Conservation (phyloP, 2,113 vertebrate species). For the Ceuthmochares aereus region DNA sequence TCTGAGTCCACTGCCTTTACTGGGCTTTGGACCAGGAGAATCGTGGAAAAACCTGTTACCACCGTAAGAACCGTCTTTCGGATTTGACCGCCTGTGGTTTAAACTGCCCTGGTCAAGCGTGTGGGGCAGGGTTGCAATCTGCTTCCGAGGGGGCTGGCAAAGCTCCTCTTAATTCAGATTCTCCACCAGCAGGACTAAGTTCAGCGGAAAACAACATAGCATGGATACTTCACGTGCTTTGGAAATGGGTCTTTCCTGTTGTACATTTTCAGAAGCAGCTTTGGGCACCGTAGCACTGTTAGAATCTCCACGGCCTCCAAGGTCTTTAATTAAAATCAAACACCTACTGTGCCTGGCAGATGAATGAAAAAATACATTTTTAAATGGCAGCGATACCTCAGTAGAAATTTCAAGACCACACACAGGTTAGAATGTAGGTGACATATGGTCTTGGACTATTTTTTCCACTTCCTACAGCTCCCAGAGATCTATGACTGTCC, state of each 20-base stretch:
- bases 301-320: background rate
- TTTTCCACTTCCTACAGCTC: background rate
- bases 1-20: background rate
- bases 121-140: background rate
- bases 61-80: background rate
- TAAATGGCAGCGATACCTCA: background rate
- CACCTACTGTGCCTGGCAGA: background rate
- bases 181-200: background rate
- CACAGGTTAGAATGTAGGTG: background rate
- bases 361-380: background rate
- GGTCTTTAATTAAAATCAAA: slow-evolving; percentile 10
- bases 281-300: background rate
- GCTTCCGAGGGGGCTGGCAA: background rate
- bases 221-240: rapidly evolving
- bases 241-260: background rate
- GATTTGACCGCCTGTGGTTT: rapidly evolving
- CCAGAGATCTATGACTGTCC: background rate
- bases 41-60: background rate
- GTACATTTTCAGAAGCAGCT: background rate
- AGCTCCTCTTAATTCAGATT: background rate
- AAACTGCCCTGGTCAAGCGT: background rate
- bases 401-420: background rate
- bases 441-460: background rate
- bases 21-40: background rate
- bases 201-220: background rate